Evolutionary conservation across 2,113 vertebrate genomes (phyloP), one percentile per base, ranked within the genome.

Genomic region (Ochotona curzoniae): DNA sequence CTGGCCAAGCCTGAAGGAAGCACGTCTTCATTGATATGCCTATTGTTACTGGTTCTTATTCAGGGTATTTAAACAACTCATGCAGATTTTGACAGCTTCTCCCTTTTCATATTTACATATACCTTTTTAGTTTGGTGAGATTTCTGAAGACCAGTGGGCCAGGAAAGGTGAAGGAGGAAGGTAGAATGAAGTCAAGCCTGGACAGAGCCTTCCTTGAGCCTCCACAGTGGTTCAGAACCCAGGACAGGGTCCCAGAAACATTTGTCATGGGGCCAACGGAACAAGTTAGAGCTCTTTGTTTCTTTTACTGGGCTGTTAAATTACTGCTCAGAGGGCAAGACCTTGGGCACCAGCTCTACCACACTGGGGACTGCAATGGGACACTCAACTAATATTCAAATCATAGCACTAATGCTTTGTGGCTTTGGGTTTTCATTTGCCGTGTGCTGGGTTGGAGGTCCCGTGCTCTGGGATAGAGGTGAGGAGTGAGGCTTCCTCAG

Each of bases 1-100:
- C 0, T 97, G 97, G 98, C 98, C 98, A 98, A 97, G 93, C 93
- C 96, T 25, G 96, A 98, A 98, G 97, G 95, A 96, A 93, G 96
- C 96, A 97, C 97, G 97, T 98, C 98, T 98, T 98, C 97, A 98
- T 97, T 98, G 97, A 97, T 97, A 96, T 97, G 92, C 95, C 95
- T 95, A 98, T 98, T 98, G 97, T 97, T 94, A 67, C 95, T 82
- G 96, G 60, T 96, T 98, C 96, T 97, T 97, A 97, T 97, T 98
- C 97, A 97, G 93, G 76, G 94, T 95, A 91, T 94, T 97, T 97
- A 97, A 98, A 97, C 97, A 98, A 97, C 96, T 98, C 97, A 97
- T 97, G 96, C 96, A 97, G 96, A 87, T 96, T 98, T 98, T 98
- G 97, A 98, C 97, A 98, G 97, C 75, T 94, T 95, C 94, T 96